These are phyloP conservation scores for Listronotus bonariensis DNA, from an alignment of 1,140 invertebrate genomes.

Conservation along the genomic window DNA sequence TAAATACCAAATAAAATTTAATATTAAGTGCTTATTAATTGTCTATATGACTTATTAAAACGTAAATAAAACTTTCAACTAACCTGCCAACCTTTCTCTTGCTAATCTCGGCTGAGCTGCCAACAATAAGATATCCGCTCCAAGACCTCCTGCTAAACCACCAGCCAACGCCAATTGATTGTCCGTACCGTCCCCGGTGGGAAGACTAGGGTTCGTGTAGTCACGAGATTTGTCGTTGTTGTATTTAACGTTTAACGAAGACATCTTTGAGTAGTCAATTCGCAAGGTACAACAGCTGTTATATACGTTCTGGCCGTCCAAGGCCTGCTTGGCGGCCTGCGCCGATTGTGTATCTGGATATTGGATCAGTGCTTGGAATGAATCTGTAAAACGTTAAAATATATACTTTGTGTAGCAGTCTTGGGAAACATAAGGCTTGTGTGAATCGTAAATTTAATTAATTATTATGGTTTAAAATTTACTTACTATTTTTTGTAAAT, in stretches of 20 bases:
- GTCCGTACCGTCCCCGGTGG: constrained; percentile 80
- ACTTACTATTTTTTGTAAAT: constrained; percentile 99
- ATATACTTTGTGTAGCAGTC: constrained; percentile 9
- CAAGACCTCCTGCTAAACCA: constrained; percentile 63
- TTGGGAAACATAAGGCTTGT: not conserved
- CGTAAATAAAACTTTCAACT: not conserved
- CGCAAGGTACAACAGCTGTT: constrained; percentile 98
- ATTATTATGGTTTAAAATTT: constrained; percentile 13
- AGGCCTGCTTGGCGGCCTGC: constrained; percentile 92
- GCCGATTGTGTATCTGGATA: constrained; percentile 95
- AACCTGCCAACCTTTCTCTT: constrained; percentile 56
- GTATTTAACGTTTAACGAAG: constrained; percentile 97
- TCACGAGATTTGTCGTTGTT: constrained; percentile 99
- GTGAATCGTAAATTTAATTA: no score
- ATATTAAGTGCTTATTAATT: not conserved
- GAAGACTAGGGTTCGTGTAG: constrained; percentile 96
- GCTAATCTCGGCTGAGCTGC: constrained; percentile 55
- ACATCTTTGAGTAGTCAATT: constrained; percentile 98
- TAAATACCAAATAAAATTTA: no score
- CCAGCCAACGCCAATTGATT: constrained; percentile 59
- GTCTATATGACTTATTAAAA: not conserved
- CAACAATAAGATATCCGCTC: constrained; percentile 61
- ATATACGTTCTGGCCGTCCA: constrained; percentile 99
- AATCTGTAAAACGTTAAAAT: constrained; percentile 71
- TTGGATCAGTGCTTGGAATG: constrained; percentile 99